phyloP scores from a whole-genome alignment of 2,113 vertebrate species.

The Phainopepla nitens region DNA sequence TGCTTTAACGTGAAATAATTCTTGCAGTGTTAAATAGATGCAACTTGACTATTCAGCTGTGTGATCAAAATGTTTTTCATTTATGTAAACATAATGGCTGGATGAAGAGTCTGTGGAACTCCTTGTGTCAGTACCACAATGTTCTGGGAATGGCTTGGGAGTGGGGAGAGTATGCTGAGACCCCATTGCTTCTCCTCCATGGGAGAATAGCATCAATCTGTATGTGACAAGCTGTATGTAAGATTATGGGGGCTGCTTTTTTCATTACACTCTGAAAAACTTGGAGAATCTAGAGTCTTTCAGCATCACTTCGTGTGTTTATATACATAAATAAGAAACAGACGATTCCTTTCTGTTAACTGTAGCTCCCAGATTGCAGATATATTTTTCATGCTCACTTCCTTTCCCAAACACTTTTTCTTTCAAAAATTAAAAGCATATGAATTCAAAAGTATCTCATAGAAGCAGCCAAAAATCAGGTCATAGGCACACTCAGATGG shows the following conservation, averaged over 20 bases:
- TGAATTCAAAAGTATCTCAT: conserved; percentile 41
- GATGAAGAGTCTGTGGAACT: background rate
- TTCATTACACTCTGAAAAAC: background rate
- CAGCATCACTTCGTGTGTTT: background rate
- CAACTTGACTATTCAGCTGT: background rate
- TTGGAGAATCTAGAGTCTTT: background rate
- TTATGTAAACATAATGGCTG: background rate
- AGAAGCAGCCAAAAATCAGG: conserved; percentile 51
- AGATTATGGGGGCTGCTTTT: background rate
- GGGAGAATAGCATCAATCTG: background rate
- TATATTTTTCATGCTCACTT: conserved; percentile 22
- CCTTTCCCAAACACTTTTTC: conserved; percentile 47
- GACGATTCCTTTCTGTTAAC: conserved; percentile 7
- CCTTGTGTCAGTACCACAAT: background rate
- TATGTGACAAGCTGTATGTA: background rate
- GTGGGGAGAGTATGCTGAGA: background rate
- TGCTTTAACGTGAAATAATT: background rate
- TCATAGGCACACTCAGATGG: background rate
- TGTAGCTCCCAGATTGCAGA: background rate
- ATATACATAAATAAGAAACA: conserved; percentile 27
- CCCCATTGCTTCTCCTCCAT: background rate
- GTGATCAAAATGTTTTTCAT: background rate
- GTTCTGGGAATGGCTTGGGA: background rate
- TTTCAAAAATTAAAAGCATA: conserved; percentile 59
- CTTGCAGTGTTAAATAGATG: background rate